Evolutionary conservation across 2,888 invertebrate species (phyloP), one percentile per base, ranked within the genome.

Genomic region (Cremastinae sp.): DNA sequence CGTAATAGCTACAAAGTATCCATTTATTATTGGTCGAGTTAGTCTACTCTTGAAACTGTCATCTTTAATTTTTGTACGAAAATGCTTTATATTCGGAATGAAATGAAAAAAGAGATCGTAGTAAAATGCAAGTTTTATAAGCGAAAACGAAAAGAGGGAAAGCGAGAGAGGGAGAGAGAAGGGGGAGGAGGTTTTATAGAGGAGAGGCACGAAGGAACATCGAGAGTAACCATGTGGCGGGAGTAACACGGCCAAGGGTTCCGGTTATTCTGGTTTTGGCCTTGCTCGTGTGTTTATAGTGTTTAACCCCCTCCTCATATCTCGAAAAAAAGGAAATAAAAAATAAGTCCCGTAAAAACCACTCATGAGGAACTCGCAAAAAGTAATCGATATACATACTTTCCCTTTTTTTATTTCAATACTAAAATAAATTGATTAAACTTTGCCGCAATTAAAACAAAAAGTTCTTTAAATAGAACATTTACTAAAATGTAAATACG

Each of bases 221-320:
- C 28, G 47, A 72, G 65, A 51, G 59, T 34, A 36, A 58, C 69
- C 78, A 78, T 75, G 73, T 76, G 78, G 75, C 75, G 41, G 51
- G 69, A 71, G 69, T 74, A 69, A 56, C 66, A 54, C 68, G 70
- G 72, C 79, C 75, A 76, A 81, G 78, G 81, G 83, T 84, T 84
- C 84, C 83, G 83, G 84, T 84, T 84, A 84, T 84, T 84, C 83
- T 83, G 84, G 83, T 84, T 84, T 80, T 84, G 79, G 80, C 78
- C 81, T 82, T 80, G 73, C 64, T 53, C 59, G 53, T 41, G 69
- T 58, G 53, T 76, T 76, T 80, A 79, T 69, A 74, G 75, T 83
- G 51, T 82, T 81, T 79, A 81, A 81, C 73, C 83, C 82, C 78
- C 81, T 58, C 61, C 18, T 45, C 14, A 9, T 49, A 16, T 22